These are phyloP conservation scores for Pangasius sanitwongsei DNA, from an alignment of 2,797 vertebrate species.

Conservation along the genomic window DNA sequence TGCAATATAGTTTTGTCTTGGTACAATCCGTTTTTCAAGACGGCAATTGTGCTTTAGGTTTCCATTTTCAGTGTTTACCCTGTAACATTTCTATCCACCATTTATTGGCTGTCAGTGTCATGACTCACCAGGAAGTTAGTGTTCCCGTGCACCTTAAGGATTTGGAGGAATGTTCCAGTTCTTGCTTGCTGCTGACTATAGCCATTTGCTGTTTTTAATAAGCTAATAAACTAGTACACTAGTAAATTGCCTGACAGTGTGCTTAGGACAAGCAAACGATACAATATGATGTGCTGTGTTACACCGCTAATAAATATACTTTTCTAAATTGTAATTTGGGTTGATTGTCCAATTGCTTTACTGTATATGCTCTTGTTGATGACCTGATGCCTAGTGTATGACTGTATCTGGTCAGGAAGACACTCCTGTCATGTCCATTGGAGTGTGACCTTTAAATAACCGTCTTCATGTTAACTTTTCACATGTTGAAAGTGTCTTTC, in stretches of 20 bases:
- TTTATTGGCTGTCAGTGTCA: not conserved
- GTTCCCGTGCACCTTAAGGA: not conserved
- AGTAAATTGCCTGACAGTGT: not conserved
- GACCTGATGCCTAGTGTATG: not conserved
- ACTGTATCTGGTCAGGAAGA: not conserved
- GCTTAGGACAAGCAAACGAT: not conserved
- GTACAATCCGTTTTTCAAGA: not conserved
- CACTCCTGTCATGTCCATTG: not conserved
- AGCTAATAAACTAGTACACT: no score
- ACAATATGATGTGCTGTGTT: not conserved
- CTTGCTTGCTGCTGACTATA: not conserved
- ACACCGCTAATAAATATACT: not conserved
- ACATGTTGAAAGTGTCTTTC: not conserved
- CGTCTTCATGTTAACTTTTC: not conserved
- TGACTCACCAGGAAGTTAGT: not conserved
- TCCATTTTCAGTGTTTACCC: not conserved
- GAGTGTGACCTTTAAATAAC: constrained; percentile 8
- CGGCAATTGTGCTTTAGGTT: not conserved
- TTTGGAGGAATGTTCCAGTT: not conserved
- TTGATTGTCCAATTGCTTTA: not conserved
- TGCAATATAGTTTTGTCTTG: not conserved
- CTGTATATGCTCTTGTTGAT: not conserved
- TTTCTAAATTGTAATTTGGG: not conserved
- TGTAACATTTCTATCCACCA: not conserved
- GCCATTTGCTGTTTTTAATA: not conserved